Percentiles rank a stretch among this genome's conserved stretches.
phyloP scores from a whole-genome alignment of 1,140 invertebrate species.

The Procambarus virginalis region DNA sequence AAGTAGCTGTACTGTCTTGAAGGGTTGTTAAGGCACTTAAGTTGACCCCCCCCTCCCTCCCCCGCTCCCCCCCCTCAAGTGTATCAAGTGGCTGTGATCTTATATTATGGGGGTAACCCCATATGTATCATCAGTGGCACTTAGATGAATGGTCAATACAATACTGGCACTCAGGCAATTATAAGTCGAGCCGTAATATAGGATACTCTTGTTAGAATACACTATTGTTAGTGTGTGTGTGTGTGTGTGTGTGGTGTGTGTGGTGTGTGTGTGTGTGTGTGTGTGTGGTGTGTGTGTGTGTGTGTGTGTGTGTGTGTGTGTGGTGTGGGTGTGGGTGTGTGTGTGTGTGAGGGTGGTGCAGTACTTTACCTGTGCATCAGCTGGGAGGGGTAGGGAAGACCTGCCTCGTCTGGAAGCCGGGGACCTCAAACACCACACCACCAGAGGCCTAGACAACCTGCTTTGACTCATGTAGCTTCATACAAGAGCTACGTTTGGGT shows the following conservation, averaged over 20 bases:
- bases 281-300: not conserved
- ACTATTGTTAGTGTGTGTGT: not conserved
- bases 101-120: no score
- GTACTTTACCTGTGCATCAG: not conserved
- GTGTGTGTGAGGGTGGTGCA: not conserved
- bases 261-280: not conserved
- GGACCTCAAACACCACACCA: not conserved
- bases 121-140: no score
- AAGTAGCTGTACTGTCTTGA: no score
- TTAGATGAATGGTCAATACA: no score
- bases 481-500: not conserved
- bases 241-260: slow-evolving; percentile 9
- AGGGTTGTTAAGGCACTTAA: no score
- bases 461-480: not conserved
- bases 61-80: no score
- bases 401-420: not conserved
- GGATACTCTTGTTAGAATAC: no score
- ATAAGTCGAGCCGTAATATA: no score
- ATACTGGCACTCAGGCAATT: no score
- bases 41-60: no score
- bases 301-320: slow-evolving; percentile 15
- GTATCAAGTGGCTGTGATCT: no score
- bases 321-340: slow-evolving; percentile 2
- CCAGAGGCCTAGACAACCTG: not conserved
- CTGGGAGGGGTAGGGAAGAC: not conserved